phyloP scores from a whole-genome alignment of 2,113 vertebrate genomes.

The Nothobranchius furzeri region DNA sequence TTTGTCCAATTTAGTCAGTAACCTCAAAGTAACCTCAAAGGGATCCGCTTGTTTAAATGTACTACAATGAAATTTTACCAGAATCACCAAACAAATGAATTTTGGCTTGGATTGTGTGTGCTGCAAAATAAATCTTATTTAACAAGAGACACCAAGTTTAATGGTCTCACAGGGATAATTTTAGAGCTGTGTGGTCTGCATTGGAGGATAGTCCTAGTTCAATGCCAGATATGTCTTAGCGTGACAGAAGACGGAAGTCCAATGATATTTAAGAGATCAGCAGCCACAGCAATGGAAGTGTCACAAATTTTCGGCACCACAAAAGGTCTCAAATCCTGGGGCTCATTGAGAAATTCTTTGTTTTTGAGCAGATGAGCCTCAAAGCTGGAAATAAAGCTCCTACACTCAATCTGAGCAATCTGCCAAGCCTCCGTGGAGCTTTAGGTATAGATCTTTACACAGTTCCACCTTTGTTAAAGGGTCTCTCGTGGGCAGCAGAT shows the following conservation, averaged over 20 bases:
- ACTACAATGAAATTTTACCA: no score
- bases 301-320: not conserved
- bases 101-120: no score
- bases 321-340: not conserved
- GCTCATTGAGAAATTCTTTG: slow-evolving; percentile 1
- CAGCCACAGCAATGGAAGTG: not conserved
- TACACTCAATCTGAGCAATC: slow-evolving; percentile 32
- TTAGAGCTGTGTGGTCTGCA: no score
- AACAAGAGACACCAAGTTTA: no score
- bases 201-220: no score
- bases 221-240: not conserved
- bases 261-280: slow-evolving; percentile 20
- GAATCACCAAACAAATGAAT: no score
- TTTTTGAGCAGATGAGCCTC: slow-evolving; percentile 18
- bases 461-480: slow-evolving; percentile 44
- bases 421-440: slow-evolving; percentile 39
- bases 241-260: slow-evolving; percentile 26
- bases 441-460: slow-evolving; percentile 41
- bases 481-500: slow-evolving; percentile 56
- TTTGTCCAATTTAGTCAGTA: no score
- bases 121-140: no score
- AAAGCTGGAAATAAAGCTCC: slow-evolving; percentile 35
- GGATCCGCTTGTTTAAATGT: no score
- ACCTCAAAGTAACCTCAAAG: no score
- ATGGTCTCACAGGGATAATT: no score